Evolutionary conservation across 2,113 vertebrate species (phyloP).

Genomic region (Hemiprocne comata): DNA sequence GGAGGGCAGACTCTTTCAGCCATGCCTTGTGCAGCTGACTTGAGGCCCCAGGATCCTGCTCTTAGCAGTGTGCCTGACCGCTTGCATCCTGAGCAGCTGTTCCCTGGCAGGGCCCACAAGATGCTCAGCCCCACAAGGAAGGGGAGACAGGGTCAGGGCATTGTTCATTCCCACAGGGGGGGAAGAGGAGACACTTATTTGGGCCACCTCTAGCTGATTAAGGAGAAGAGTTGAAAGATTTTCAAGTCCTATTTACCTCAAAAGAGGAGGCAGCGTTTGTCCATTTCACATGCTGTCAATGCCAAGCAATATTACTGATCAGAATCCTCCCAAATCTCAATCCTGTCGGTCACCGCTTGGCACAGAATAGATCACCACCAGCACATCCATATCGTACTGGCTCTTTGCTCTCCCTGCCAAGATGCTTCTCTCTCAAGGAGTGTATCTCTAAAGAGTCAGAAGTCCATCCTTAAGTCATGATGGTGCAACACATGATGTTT

Average conservation of each 20-base stretch:
- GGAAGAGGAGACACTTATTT: not conserved
- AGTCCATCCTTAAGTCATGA: not conserved
- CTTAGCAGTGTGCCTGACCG: rapidly evolving
- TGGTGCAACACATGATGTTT: not conserved
- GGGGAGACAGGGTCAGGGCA: rapidly evolving
- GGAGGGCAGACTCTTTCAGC: not conserved
- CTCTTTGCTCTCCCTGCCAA: not conserved
- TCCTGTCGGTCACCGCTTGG: not conserved
- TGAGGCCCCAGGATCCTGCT: not conserved
- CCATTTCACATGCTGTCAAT: not conserved
- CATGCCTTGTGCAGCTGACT: not conserved
- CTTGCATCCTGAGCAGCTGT: rapidly evolving
- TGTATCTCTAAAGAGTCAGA: not conserved
- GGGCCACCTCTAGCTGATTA: not conserved
- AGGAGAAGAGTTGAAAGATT: not conserved
- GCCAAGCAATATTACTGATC: not conserved
- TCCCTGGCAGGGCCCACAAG: rapidly evolving
- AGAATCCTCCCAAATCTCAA: not conserved
- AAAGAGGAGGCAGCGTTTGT: not conserved
- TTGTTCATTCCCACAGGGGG: rapidly evolving
- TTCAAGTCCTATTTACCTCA: not conserved
- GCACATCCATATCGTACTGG: not conserved
- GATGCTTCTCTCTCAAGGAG: not conserved
- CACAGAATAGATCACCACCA: not conserved
- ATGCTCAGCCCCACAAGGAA: not conserved